Conservation (phyloP, 2,888 invertebrate genomes). For the Nymphalis polychloros region DNA sequence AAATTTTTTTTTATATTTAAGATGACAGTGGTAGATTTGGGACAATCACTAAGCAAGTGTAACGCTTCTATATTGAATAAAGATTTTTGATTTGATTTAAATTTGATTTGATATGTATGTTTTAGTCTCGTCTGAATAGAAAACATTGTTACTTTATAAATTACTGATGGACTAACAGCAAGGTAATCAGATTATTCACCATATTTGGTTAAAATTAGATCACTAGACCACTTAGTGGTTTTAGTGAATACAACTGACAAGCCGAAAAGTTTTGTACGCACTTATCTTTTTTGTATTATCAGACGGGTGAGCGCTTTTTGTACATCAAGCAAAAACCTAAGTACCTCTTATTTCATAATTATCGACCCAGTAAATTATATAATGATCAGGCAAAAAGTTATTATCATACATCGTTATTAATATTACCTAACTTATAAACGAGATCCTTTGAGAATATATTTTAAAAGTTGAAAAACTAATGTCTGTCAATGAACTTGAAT, state of each 20-base stretch:
- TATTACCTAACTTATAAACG: neutral
- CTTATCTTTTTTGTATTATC: conserved; percentile 23
- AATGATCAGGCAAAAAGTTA: conserved; percentile 6
- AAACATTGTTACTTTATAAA: neutral
- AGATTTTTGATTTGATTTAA: too few species aligned
- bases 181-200: conserved; percentile 35
- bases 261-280: conserved; percentile 12
- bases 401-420: neutral
- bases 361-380: conserved; percentile 17
- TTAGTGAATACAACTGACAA: conserved; percentile 8
- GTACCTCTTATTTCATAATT: conserved; percentile 7
- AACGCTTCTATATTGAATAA: too few species aligned
- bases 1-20: too few species aligned
- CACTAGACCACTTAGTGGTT: conserved; percentile 13
- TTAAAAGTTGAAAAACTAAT: too few species aligned
- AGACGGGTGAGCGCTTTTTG: conserved; percentile 9
- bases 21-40: too few species aligned
- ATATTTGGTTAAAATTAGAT: conserved; percentile 26
- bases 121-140: neutral
- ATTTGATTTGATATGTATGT: neutral
- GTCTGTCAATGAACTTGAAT: neutral
- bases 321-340: conserved; percentile 15
- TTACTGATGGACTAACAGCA: conserved; percentile 33
- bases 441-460: neutral
- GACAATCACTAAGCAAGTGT: too few species aligned